Conservation (phyloP, 2,888 invertebrate species). For the Arge pagana region DNA sequence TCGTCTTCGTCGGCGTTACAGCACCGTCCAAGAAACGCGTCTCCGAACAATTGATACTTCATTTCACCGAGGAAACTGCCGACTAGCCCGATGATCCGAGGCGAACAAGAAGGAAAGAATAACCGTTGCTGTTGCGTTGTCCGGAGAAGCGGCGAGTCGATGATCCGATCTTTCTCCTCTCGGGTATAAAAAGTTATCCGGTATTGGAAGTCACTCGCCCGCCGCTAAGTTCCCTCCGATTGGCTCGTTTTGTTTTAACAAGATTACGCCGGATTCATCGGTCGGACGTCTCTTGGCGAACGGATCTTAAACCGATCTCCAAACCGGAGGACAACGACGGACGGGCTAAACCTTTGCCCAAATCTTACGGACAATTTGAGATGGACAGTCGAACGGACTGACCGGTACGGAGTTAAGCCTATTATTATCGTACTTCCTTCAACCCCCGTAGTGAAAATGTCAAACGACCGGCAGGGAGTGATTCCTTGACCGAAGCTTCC, state of each 20-base stretch:
- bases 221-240: conserved; percentile 5
- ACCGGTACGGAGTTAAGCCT: conserved; percentile 49
- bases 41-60: conserved; percentile 18
- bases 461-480: conserved; percentile 45
- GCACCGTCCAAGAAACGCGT: conserved; percentile 20
- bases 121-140: conserved; percentile 20
- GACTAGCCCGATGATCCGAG: too few species aligned
- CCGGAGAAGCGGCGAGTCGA: conserved; percentile 30
- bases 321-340: conserved; percentile 12
- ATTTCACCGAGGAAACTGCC: too few species aligned
- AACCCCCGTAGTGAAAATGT: conserved; percentile 54
- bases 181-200: conserved; percentile 2
- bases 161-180: conserved; percentile 24
- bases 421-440: conserved; percentile 48
- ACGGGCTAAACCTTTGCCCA: conserved; percentile 8
- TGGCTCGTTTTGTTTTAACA: conserved; percentile 16
- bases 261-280: conserved; percentile 11
- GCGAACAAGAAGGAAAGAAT: conserved; percentile 13
- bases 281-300: background rate
- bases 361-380: conserved; percentile 52
- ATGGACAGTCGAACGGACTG: conserved; percentile 39
- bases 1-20: conserved; percentile 21
- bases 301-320: background rate
- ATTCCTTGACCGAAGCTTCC: conserved; percentile 29
- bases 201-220: background rate